Evolutionary conservation across 2,888 invertebrate genomes (phyloP).

Genomic region (Anorthoa munda): DNA sequence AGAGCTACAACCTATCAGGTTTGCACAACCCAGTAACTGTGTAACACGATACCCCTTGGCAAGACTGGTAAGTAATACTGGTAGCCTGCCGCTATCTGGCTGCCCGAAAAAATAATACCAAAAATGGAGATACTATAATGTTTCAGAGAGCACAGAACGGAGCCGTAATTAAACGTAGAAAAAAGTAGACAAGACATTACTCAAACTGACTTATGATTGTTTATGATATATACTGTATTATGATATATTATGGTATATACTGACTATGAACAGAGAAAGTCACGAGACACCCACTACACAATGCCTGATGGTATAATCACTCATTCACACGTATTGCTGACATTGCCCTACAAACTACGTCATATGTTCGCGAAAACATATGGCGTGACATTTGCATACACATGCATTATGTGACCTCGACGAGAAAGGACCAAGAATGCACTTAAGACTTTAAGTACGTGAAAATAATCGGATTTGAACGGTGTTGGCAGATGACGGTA

Average conservation of each 20-base stretch:
- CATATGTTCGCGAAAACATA: constrained; percentile 58
- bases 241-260: too few species aligned
- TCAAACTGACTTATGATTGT: constrained; percentile 2
- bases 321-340: constrained; percentile 73
- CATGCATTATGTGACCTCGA: constrained; percentile 54
- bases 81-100: too few species aligned
- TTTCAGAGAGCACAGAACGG: too few species aligned
- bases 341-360: constrained; percentile 73
- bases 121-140: too few species aligned
- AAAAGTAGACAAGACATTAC: not conserved
- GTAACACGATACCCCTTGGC: too few species aligned
- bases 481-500: constrained; percentile 23
- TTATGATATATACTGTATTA: too few species aligned
- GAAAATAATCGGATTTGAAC: constrained; percentile 38
- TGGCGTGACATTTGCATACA: constrained; percentile 60
- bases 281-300: constrained; percentile 10
- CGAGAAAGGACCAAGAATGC: constrained; percentile 47
- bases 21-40: too few species aligned
- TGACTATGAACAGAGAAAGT: not conserved
- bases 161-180: too few species aligned
- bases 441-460: constrained; percentile 39
- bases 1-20: too few species aligned
- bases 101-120: too few species aligned
- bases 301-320: constrained; percentile 51
- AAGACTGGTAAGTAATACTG: too few species aligned